phyloP scores from a whole-genome alignment of 2,113 vertebrate species.

The Tupaia tana region DNA sequence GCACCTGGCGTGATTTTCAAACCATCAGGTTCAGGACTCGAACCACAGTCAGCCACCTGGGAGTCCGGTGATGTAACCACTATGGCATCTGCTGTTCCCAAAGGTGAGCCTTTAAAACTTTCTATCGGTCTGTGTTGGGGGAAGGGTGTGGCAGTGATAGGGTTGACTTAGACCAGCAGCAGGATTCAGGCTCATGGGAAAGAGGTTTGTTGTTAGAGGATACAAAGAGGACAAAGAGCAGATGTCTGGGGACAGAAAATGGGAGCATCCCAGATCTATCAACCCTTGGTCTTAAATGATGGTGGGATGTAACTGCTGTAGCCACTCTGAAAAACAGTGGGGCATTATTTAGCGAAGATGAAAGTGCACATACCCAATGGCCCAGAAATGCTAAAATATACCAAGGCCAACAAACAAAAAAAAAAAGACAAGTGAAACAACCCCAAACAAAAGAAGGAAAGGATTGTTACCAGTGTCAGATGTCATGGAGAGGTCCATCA shows the following conservation, averaged over 20 bases:
- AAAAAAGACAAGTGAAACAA: neutral
- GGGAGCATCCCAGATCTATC: neutral
- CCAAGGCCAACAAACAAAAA: conserved; percentile 34
- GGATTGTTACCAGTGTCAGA: neutral
- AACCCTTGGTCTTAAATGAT: neutral
- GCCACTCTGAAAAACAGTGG: neutral
- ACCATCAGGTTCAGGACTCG: too few relatives aligned
- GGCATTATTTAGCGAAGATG: conserved; percentile 36
- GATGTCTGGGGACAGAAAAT: neutral
- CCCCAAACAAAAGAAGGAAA: neutral
- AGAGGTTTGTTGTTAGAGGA: neutral
- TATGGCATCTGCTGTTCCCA: too few relatives aligned
- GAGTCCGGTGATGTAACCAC: too few relatives aligned
- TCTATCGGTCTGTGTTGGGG: neutral
- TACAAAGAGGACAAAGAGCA: neutral
- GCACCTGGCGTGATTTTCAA: too few relatives aligned
- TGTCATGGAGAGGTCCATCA: neutral
- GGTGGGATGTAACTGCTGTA: neutral
- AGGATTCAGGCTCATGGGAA: neutral
- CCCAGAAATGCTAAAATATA: neutral
- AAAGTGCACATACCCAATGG: neutral
- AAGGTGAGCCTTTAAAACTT: conserved; percentile 29
- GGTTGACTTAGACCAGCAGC: neutral
- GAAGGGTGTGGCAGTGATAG: neutral
- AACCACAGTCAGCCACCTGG: too few relatives aligned